Evolutionary conservation across 2,888 invertebrate genomes (phyloP).

Genomic region (Dyspetes luteomarginatus): DNA sequence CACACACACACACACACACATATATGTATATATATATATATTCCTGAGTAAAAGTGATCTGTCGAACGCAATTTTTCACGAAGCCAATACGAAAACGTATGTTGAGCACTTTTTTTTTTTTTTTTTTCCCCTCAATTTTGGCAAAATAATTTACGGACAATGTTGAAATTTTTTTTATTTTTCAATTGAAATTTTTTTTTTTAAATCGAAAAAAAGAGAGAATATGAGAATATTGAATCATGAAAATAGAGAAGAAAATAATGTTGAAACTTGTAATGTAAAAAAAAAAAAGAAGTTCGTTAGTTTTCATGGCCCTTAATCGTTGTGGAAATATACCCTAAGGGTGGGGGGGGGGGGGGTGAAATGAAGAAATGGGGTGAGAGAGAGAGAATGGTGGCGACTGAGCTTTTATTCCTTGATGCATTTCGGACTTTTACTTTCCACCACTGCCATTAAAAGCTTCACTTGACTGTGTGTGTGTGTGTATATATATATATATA

Average conservation of each 20-base stretch:
- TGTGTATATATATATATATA: neutral
- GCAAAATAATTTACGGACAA: too few species aligned
- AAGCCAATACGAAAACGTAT: conserved; percentile 39
- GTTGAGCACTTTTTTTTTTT: too few species aligned
- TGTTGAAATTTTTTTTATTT: too few species aligned
- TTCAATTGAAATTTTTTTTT: too few species aligned
- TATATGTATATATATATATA: neutral
- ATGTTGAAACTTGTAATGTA: too few species aligned
- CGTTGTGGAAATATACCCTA: too few species aligned
- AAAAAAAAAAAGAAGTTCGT: neutral
- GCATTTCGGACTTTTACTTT: conserved; percentile 2
- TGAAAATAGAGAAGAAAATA: too few species aligned
- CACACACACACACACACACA: neutral
- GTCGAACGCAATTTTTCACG: conserved; percentile 36
- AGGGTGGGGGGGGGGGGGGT: too few species aligned
- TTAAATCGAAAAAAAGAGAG: too few species aligned
- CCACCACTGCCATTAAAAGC: conserved; percentile 36
- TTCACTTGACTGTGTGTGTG: neutral
- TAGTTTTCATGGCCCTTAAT: neutral
- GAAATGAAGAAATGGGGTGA: neutral
- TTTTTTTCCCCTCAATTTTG: neutral
- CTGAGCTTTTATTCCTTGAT: conserved; percentile 2
- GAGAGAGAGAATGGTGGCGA: neutral
- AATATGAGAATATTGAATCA: too few species aligned
- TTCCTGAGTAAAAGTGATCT: conserved; percentile 3